phyloP scores from a whole-genome alignment of 2,797 vertebrate genomes.

The Lepus townsendii region DNA sequence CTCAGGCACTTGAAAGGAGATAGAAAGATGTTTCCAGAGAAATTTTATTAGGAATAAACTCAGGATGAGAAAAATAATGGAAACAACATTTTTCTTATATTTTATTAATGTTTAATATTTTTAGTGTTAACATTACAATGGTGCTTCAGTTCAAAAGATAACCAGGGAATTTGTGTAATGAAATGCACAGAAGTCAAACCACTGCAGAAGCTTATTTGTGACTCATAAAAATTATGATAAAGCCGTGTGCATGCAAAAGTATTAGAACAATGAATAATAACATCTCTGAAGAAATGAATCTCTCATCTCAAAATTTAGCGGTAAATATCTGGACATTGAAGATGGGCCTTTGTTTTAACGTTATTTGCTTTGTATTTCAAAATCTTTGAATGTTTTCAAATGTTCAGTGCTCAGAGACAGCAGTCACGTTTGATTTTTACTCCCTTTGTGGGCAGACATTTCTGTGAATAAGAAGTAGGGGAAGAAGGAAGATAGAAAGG shows the following conservation, averaged over 20 bases:
- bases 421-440: not conserved
- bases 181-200: slow-evolving; percentile 53
- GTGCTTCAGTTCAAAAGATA: slow-evolving; percentile 51
- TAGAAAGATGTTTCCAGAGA: slow-evolving; percentile 39
- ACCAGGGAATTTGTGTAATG: slow-evolving; percentile 43
- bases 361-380: not conserved
- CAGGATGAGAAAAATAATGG: slow-evolving; percentile 53
- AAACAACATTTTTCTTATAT: slow-evolving; percentile 22
- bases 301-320: slow-evolving; percentile 31
- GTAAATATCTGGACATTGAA: not conserved
- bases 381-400: slow-evolving; percentile 35
- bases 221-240: slow-evolving; percentile 47
- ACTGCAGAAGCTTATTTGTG: slow-evolving; percentile 45
- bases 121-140: slow-evolving; percentile 34
- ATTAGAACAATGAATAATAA: not conserved
- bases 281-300: slow-evolving; percentile 2
- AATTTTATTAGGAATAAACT: slow-evolving; percentile 67
- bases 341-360: not conserved
- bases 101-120: slow-evolving; percentile 75
- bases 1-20: not conserved
- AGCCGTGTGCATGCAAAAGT: not conserved
- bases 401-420: not conserved
- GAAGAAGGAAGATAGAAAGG: not conserved
- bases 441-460: not conserved
- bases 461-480: not conserved